Evolutionary conservation across 2,888 invertebrate species (phyloP), one percentile per base, ranked within the genome.

Genomic region (Dynastes hyllus): DNA sequence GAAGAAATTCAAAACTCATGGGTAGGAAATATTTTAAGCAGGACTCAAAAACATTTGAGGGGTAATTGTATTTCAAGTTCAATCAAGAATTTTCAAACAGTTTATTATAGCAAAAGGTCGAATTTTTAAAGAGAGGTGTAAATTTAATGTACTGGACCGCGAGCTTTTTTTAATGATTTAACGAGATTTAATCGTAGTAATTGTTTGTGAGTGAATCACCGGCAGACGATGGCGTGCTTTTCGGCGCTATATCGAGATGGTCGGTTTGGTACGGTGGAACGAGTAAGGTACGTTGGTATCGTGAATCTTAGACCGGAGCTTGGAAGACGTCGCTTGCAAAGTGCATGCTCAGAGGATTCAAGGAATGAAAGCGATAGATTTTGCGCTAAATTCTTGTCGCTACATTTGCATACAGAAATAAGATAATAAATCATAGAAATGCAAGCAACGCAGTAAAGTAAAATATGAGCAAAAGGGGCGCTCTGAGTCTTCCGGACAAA

Each of bases 321-420:
- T 16, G 13, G 2, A 53, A 13, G 16, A 16, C 6, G 53, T 6
- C 1, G 53, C 53, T n/a, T 53, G 53, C 5, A 16, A 53, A 53
- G 53, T 53, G 53, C 53, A 53, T 16, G 16, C 53, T 53, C n/a
- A 11, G 45, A 45, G 8, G 1, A 45, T 45, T 45, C 16, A 2
- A 2, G 6, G 53, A 53, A 53, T 16, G 53, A 53, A 53, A 16
- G 53, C 16, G 53, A 53, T 53, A 53, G 53, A 53, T n/a, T 53
- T 53, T 16, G 53, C 3, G 53, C 53, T 53, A 53, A 53, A 53
- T 53, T 53, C 53, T 53, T 53, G 53, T 53, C 53, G 53, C 16
- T n/a, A 53, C n/a, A 53, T 53, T 53, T 53, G 53, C 53, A 53
- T 53, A 53, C 16, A 53, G 53, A 53, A 53, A 53, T 53, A 53